These are phyloP conservation scores for Poicephalus gulielmi DNA, from an alignment of 2,113 vertebrate species.

Conservation along the genomic window DNA sequence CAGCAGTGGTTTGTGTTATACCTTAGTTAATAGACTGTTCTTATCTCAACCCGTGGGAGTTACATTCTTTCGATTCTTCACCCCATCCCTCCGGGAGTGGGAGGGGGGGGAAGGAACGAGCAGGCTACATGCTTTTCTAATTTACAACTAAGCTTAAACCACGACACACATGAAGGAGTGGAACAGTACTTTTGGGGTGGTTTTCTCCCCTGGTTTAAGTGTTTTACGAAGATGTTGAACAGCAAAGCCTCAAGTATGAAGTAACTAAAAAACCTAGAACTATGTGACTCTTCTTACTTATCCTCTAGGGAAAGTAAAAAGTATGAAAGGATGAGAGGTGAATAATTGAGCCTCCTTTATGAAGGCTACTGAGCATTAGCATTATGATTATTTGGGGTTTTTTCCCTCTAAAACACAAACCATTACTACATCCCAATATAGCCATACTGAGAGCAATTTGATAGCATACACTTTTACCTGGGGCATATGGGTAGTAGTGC, in stretches of 20 bases:
- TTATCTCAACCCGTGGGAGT: too few species aligned
- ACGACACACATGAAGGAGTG: not conserved
- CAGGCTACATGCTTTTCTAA: too few species aligned
- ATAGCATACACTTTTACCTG: not conserved
- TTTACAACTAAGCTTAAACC: too few species aligned
- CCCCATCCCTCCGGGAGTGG: too few species aligned
- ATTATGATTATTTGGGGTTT: not conserved
- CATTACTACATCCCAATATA: not conserved
- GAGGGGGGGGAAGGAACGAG: too few species aligned
- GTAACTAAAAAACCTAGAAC: not conserved
- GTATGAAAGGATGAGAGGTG: not conserved
- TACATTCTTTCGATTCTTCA: too few species aligned
- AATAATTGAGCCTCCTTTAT: not conserved
- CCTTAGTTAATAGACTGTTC: too few species aligned
- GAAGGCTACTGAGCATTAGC: not conserved
- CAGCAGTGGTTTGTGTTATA: too few species aligned
- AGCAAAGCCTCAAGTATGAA: not conserved
- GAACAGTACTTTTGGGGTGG: not conserved
- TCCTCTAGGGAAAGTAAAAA: not conserved
- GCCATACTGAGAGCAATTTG: not conserved
- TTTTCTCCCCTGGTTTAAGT: not conserved
- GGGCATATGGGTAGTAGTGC: fast-evolving
- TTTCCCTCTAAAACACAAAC: not conserved
- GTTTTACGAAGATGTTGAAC: not conserved
- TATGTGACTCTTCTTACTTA: not conserved